These are phyloP conservation scores for Drosophila subsilvestris DNA, from an alignment of 2,888 invertebrate species.

Conservation along the genomic window DNA sequence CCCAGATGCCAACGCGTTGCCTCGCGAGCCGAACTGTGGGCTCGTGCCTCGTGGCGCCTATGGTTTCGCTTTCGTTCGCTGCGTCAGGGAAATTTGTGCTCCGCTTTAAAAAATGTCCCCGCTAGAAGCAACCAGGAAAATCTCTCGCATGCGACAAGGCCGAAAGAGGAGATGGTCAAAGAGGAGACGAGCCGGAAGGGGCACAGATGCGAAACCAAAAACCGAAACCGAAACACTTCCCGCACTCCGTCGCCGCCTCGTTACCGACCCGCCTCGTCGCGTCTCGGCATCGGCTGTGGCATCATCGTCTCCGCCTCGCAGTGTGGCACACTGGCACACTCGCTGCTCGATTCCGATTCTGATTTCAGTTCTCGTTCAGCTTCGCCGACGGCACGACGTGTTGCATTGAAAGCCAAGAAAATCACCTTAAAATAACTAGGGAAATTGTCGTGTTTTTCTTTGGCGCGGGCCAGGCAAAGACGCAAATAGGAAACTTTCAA, in stretches of 20 bases:
- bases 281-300: conserved; percentile 15
- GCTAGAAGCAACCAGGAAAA: background rate
- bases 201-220: conserved; percentile 2
- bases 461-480: conserved; percentile 8
- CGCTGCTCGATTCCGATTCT: conserved; percentile 41
- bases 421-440: background rate
- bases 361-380: conserved; percentile 83
- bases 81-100: conserved; percentile 49
- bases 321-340: background rate
- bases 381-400: conserved; percentile 83
- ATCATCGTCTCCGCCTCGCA: no score
- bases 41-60: conserved; percentile 21
- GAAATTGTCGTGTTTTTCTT: conserved; percentile 25
- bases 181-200: conserved; percentile 1
- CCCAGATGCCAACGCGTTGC: conserved; percentile 21
- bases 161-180: background rate
- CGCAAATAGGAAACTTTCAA: background rate
- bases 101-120: conserved; percentile 61
- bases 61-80: conserved; percentile 43
- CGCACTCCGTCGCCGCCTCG: conserved; percentile 3
- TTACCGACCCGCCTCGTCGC: conserved; percentile 19
- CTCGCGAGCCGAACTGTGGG: conserved; percentile 14
- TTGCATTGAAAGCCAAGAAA: conserved; percentile 29
- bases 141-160: conserved; percentile 67
- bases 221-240: conserved; percentile 49